Conservation (phyloP, 2,888 invertebrate species). For the Melinaea marsaeus region DNA sequence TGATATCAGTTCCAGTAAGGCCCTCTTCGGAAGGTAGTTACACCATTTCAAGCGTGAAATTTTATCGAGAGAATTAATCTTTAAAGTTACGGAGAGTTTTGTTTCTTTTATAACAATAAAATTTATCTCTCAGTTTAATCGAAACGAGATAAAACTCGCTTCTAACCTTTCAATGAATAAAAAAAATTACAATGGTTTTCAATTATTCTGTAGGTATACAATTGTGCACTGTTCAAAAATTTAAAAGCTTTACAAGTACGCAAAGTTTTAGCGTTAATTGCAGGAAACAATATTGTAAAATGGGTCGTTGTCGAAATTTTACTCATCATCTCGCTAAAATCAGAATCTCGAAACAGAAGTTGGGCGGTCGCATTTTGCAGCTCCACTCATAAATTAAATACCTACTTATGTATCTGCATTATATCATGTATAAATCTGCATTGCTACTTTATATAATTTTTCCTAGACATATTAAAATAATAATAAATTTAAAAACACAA, state of each 20-base stretch:
- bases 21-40: constrained; percentile 57
- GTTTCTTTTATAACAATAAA: constrained; percentile 61
- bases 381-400: constrained; percentile 66
- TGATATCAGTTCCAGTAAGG: constrained; percentile 53
- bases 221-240: neutral
- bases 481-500: too few species aligned
- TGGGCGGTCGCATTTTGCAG: constrained; percentile 67
- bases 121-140: constrained; percentile 65
- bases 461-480: too few species aligned
- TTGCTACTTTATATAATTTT: too few species aligned
- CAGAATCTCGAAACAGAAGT: constrained; percentile 12
- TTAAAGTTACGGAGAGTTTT: constrained; percentile 68
- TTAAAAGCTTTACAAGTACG: constrained; percentile 8
- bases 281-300: constrained; percentile 41
- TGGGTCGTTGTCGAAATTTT: constrained; percentile 54
- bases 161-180: constrained; percentile 36
- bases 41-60: constrained; percentile 68
- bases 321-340: constrained; percentile 42
- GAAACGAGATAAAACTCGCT: constrained; percentile 55
- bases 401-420: too few species aligned
- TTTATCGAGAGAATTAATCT: constrained; percentile 76
- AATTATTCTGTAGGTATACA: neutral
- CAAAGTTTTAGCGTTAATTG: constrained; percentile 28
- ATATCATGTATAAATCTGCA: too few species aligned
- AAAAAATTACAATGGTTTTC: constrained; percentile 1